phyloP scores from a whole-genome alignment of 2,113 vertebrate species.

The Jaculus jaculus region DNA sequence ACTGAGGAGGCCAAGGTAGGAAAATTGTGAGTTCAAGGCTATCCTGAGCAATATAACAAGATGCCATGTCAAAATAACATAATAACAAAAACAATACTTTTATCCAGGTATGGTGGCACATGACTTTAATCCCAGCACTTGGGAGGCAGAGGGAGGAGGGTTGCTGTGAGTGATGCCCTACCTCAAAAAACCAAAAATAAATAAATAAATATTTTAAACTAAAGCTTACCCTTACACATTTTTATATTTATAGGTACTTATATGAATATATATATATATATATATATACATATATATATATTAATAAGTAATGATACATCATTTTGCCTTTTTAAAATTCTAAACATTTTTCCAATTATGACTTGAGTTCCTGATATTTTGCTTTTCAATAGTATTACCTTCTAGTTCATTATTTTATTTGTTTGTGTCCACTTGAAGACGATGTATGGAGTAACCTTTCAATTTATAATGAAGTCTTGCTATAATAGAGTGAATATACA shows the following conservation, averaged over 20 bases:
- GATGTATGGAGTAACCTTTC: not conserved
- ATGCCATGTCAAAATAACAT: not conserved
- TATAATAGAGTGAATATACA: conserved; percentile 10
- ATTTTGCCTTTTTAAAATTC: conserved; percentile 17
- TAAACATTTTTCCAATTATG: not conserved
- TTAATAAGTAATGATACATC: not conserved
- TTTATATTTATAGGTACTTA: too few species aligned
- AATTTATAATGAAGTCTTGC: conserved; percentile 23
- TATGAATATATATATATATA: too few species aligned
- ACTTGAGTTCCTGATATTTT: conserved; percentile 11
- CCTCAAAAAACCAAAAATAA: too few species aligned
- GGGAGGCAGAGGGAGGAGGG: too few species aligned
- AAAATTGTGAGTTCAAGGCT: too few species aligned
- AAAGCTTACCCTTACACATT: too few species aligned
- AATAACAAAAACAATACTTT: not conserved
- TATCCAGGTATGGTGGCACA: too few species aligned
- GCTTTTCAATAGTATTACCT: conserved; percentile 12
- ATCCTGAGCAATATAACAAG: not conserved
- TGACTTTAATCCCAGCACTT: too few species aligned
- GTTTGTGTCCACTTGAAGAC: conserved; percentile 35
- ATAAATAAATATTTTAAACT: too few species aligned
- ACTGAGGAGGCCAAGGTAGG: too few species aligned
- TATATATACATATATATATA: too few species aligned
- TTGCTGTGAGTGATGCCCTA: too few species aligned
- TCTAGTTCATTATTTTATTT: conserved; percentile 15